phyloP scores from a whole-genome alignment of 2,113 vertebrate genomes.

The Takifugu bimaculatus region DNA sequence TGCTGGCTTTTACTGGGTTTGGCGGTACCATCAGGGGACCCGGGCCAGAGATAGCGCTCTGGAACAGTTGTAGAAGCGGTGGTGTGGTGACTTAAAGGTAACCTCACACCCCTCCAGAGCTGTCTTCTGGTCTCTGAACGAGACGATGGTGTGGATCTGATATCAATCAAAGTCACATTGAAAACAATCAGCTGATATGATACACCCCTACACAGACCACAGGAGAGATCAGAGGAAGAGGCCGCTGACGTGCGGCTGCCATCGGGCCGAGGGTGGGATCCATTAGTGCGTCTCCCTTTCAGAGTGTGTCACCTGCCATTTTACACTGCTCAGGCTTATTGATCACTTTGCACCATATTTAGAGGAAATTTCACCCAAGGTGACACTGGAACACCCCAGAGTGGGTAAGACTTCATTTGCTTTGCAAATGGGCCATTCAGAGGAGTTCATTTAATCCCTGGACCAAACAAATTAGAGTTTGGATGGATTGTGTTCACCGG shows the following conservation, averaged over 20 bases:
- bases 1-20: no score
- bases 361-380: conserved; percentile 64
- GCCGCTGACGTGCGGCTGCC: conserved; percentile 34
- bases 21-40: no score
- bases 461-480: conserved; percentile 65
- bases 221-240: conserved; percentile 44
- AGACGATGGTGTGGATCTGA: conserved; percentile 53
- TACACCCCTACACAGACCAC: conserved; percentile 42
- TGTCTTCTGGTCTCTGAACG: conserved; percentile 43
- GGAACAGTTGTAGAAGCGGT: conserved; percentile 28
- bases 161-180: conserved; percentile 76
- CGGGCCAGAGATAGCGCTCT: not conserved
- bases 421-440: conserved; percentile 65
- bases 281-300: conserved; percentile 60
- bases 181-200: conserved; percentile 68
- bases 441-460: conserved; percentile 71
- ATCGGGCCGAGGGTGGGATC: conserved; percentile 44
- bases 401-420: conserved; percentile 32
- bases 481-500: conserved; percentile 60
- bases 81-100: conserved; percentile 42
- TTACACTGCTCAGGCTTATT: conserved; percentile 58
- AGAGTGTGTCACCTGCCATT: conserved; percentile 70
- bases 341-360: conserved; percentile 65
- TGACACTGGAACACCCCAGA: conserved; percentile 56
- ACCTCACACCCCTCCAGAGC: conserved; percentile 38